These are phyloP conservation scores for Pristiophorus japonicus DNA, from an alignment of 2,113 vertebrate species.

Conservation along the genomic window DNA sequence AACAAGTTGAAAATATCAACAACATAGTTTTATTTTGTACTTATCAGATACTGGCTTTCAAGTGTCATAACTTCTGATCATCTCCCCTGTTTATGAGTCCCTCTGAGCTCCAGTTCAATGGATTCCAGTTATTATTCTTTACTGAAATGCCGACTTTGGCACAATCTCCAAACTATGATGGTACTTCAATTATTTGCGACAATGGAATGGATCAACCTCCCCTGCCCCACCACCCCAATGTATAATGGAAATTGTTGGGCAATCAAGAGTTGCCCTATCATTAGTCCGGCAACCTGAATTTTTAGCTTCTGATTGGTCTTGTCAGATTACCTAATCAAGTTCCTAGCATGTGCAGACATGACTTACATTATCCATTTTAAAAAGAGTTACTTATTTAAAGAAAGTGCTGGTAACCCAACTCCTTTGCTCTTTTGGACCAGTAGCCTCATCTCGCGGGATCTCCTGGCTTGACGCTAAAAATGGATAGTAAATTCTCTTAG, in stretches of 20 bases:
- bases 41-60: neutral
- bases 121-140: neutral
- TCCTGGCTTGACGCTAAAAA: neutral
- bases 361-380: neutral
- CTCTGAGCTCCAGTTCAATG: constrained; percentile 11
- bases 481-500: neutral
- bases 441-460: neutral
- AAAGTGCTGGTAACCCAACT: neutral
- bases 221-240: neutral
- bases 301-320: neutral
- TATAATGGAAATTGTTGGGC: neutral
- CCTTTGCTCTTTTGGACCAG: neutral
- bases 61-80: neutral
- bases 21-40: neutral
- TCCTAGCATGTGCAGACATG: neutral
- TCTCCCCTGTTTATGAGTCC: neutral
- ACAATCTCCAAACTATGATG: neutral
- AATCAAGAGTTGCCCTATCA: neutral
- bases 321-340: neutral
- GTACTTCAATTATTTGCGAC: neutral
- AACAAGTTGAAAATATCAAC: constrained; percentile 2
- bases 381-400: neutral
- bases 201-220: neutral
- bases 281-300: neutral
- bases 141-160: neutral